These are phyloP conservation scores for Etheostoma nigrum DNA, from an alignment of 2,797 vertebrate genomes.

Conservation along the genomic window DNA sequence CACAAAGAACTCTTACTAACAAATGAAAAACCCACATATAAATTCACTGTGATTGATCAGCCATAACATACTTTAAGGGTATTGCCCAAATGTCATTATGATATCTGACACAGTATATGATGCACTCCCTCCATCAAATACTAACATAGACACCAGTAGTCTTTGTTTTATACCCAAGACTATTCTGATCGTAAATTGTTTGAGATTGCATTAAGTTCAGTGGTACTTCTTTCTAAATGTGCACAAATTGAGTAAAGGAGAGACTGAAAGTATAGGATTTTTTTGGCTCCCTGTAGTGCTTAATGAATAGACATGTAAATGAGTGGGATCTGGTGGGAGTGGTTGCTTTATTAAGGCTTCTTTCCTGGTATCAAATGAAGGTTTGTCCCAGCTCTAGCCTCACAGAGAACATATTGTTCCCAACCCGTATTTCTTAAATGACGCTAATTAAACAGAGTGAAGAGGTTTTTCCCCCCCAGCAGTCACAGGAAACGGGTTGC, in stretches of 20 bases:
- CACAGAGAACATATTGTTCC: constrained; percentile 46
- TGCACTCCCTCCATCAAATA: not conserved
- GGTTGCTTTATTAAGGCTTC: constrained; percentile 25
- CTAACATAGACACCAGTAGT: not conserved
- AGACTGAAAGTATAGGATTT: not conserved
- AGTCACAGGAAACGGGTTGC: constrained; percentile 51
- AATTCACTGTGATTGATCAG: not conserved
- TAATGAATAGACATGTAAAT: constrained; percentile 39
- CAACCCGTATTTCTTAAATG: constrained; percentile 57
- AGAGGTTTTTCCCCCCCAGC: constrained; percentile 51
- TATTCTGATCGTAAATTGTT: not conserved
- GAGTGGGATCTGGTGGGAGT: constrained; percentile 25
- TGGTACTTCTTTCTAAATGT: constrained; percentile 14
- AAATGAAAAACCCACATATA: not conserved
- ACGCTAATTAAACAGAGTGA: constrained; percentile 66
- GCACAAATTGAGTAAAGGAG: constrained; percentile 5
- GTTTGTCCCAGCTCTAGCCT: constrained; percentile 34
- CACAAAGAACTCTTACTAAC: not conserved
- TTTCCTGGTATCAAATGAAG: constrained; percentile 34
- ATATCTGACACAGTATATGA: not conserved
- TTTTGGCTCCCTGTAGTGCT: constrained; percentile 18
- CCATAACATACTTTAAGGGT: constrained; percentile 2
- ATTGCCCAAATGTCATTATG: not conserved
- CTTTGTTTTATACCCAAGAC: not conserved
- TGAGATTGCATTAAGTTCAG: constrained; percentile 10